Evolutionary conservation across 2,888 invertebrate species (phyloP).

Genomic region (Volucella bombylans): DNA sequence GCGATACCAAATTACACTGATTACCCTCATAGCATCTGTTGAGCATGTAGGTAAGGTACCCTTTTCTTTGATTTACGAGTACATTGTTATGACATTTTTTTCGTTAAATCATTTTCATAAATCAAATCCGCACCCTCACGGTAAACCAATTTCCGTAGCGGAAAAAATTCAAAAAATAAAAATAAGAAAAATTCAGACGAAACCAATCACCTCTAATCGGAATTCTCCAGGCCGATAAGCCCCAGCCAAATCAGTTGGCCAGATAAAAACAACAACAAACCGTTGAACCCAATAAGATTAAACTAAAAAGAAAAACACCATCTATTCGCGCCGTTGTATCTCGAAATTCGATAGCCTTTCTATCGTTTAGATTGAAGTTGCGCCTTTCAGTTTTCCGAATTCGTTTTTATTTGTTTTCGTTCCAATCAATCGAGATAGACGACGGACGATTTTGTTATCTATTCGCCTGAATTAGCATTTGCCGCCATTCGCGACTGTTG

Average conservation of each 20-base stretch:
- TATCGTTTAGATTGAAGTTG: constrained; percentile 14
- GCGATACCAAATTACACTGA: no score
- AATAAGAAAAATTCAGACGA: no score
- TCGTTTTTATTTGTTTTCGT: not conserved
- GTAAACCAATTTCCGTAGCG: no score
- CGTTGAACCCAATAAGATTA: not conserved
- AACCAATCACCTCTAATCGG: no score
- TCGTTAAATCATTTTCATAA: no score
- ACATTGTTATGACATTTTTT: no score
- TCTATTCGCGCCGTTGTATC: not conserved
- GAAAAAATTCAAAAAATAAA: no score
- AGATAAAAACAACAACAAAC: constrained; percentile 21
- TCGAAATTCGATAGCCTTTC: not conserved
- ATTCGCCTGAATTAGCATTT: constrained; percentile 37
- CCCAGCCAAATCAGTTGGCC: constrained; percentile 14
- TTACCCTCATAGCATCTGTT: no score
- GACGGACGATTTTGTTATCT: constrained; percentile 34
- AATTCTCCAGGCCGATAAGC: constrained; percentile 13
- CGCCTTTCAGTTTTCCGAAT: not conserved
- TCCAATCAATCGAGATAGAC: constrained; percentile 5
- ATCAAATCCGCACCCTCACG: no score
- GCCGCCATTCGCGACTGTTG: not conserved
- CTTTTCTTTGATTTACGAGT: no score
- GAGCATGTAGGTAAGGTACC: no score
- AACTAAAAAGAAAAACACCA: not conserved